Base-by-base conservation (phyloP, 1,140 invertebrate species). In the Lerema accius region DNA sequence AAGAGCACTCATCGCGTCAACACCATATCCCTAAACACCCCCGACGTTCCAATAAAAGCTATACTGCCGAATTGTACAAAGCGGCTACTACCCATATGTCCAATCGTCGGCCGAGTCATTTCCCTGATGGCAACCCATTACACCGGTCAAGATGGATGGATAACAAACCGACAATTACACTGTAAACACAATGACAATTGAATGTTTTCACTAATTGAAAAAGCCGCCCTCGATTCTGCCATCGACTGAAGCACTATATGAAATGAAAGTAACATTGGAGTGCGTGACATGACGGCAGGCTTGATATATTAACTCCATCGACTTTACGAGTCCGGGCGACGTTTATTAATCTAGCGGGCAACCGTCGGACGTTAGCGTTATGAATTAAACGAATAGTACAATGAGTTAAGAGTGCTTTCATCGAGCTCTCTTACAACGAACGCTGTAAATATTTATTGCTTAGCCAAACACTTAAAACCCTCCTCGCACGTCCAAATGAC, bases 181-280 rank as follows among this genome's bases (percentile, higher is more conserved):
- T 85, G 86, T 85, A 82, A 87, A 82, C 78, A 81, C 78, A 86
- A 86, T 75, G 83, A 89, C 82, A 85, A 88, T 84, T 82, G 83
- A 88, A 87, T 87, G 82, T 89, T 82, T 84, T 82, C 84, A 87
- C 78, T 90, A 90, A 89, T 90, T 89, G 84, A 89, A 89, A 86
- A 85, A 80, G 80, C 77, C 77, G 74, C 73, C 71, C 53, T 58
- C 71, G 67, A 84, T 86, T 77, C 71, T 48, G 51, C 71, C 67
- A 86, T 87, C 81, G 84, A 90, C 69, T 77, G 72, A 78, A 67
- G 79, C 84, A 87, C 85, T 87, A 89, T 87, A 82, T 85, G 75
- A 87, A 89, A 87, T 87, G 81, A 86, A 86, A 85, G 73, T 78
- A 59, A 53, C 64, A 61, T 55, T 66, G 64, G 69, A 66, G 71